Percentiles rank a stretch among this genome's conserved stretches.
phyloP scores from a whole-genome alignment of 1,140 invertebrate genomes.

The Euura saliciscinereae region DNA sequence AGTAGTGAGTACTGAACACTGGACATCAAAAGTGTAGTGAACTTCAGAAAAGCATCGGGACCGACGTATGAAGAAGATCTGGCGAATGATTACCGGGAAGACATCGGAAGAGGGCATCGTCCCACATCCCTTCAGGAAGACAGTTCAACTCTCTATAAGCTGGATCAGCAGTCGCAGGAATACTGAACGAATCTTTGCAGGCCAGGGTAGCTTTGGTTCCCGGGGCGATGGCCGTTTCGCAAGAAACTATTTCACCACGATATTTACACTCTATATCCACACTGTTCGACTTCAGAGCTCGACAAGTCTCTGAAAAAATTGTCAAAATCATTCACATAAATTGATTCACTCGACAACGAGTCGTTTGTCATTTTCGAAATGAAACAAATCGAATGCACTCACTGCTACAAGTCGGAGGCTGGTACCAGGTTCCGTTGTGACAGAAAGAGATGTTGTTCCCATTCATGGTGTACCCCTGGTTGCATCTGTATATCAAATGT shows the following conservation, averaged over 20 bases:
- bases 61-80: no score
- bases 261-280: conserved; percentile 36
- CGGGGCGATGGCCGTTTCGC: conserved; percentile 29
- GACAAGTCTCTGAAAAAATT: conserved; percentile 29
- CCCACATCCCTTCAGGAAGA: conserved; percentile 35
- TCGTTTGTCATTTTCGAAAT: neutral
- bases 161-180: conserved; percentile 37
- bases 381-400: conserved; percentile 21
- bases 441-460: conserved; percentile 36
- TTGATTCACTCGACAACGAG: neutral
- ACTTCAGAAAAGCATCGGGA: no score
- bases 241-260: conserved; percentile 28
- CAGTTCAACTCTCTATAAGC: conserved; percentile 36
- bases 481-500: conserved; percentile 36
- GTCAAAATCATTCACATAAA: no score
- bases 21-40: no score
- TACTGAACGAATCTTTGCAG: conserved; percentile 41
- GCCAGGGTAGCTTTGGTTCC: conserved; percentile 35
- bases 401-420: conserved; percentile 33
- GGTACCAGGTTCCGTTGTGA: conserved; percentile 29
- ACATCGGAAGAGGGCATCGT: conserved; percentile 35
- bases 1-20: no score
- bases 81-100: conserved; percentile 28
- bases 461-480: conserved; percentile 31
- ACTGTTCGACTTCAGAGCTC: conserved; percentile 27